Evolutionary conservation across 2,888 invertebrate genomes (phyloP), one percentile per base, ranked within the genome.

Genomic region (Acrocyrtus sp.): DNA sequence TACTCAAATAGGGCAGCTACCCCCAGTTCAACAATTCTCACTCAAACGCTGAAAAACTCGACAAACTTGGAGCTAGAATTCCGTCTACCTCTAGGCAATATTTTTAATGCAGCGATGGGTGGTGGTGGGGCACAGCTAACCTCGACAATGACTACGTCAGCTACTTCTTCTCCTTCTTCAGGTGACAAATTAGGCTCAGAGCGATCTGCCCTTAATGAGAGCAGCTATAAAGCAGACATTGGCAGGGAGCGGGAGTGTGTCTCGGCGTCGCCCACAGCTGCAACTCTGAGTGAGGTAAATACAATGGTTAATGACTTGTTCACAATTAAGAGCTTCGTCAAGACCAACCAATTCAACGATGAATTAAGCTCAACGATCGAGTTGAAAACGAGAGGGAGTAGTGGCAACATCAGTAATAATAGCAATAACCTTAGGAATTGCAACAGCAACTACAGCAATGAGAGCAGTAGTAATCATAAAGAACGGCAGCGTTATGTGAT

Each of bases 231-330:
- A 17, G 29, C 43, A 26, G 29, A 41, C 22, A 29, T 43, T 0
- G 27, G 34, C 10, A 43, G 26, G 41, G 50, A 60, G 58, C 51
- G 58, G 43, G 67, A 67, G 43, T 51, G 67, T 15, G n/a, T n/a
- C n/a, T n/a, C n/a, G n/a, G n/a, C n/a, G n/a, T n/a, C n/a, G n/a
- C n/a, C n/a, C n/a, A n/a, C n/a, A n/a, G n/a, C n/a, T n/a, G n/a
- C n/a, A n/a, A 43, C 51, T 27, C 27, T 67, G 22, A 67, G 29
- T 39, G 68, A 68, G 43, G 61, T 68, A 53, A 53, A 61, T 21
- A 68, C 68, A 68, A 68, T 48, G 61, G 72, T 75, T 56, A 75
- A 72, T 63, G 75, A 75, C 66, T 75, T 75, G 50, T 75, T 75
- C 41, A 63, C 75, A 67, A 75, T 75, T 54, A 72, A 68, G 51